Evolutionary conservation across 2,888 invertebrate species (phyloP).

Genomic region (Endotricha flammealis): DNA sequence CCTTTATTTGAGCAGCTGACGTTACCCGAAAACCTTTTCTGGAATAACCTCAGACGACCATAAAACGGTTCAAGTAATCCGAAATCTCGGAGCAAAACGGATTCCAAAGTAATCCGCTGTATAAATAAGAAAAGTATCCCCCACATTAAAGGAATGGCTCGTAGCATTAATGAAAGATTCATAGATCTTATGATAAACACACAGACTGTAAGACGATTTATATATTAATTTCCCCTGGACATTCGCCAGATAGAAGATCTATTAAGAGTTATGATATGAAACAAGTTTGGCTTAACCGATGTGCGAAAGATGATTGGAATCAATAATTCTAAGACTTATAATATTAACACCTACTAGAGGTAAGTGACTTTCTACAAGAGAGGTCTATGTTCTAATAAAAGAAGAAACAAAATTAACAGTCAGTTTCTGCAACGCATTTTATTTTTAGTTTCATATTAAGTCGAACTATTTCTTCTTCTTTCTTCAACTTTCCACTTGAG

Average conservation of each 20-base stretch:
- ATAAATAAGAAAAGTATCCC: conserved; percentile 18
- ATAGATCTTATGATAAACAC: conserved; percentile 19
- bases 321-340: too few relatives aligned
- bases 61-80: conserved; percentile 1
- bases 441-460: too few relatives aligned
- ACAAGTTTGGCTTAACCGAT: too few relatives aligned
- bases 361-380: too few relatives aligned
- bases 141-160: conserved; percentile 23
- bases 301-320: too few relatives aligned
- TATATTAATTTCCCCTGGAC: conserved; percentile 26
- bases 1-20: background rate
- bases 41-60: too few relatives aligned
- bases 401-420: too few relatives aligned
- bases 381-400: too few relatives aligned
- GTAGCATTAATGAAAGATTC: conserved; percentile 24
- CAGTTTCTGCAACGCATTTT: too few relatives aligned
- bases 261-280: conserved; percentile 8
- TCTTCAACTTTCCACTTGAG: too few relatives aligned
- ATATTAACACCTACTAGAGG: too few relatives aligned
- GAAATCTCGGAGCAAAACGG: background rate
- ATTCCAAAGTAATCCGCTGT: conserved; percentile 11
- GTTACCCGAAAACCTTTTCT: background rate
- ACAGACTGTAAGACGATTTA: conserved; percentile 21
- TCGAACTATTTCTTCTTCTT: too few relatives aligned
- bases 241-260: conserved; percentile 20